Evolutionary conservation across 2,888 invertebrate species (phyloP), one percentile per base, ranked within the genome.

Genomic region (Lordiphosa andalusiaca): DNA sequence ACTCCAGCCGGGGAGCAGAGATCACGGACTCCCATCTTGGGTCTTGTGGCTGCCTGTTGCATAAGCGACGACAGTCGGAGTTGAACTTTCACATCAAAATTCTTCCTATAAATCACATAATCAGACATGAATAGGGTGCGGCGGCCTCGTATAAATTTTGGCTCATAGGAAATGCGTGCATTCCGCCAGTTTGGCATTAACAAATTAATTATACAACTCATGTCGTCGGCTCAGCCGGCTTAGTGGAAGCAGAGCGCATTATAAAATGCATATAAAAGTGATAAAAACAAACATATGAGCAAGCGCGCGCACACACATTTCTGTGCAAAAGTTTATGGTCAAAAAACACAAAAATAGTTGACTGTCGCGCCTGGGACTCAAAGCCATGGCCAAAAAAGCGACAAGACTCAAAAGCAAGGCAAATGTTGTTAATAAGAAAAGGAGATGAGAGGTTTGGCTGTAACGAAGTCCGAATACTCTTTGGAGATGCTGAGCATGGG

Each of bases 61-160:
- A 73, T 67, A 76, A 76, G 35, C 39, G 16, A 35, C 47, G 36
- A 7, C 65, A 39, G 40, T 40, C 25, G 25, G 3, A 30, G 30
- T 65, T 69, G 76, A 75, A 76, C 78, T 76, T 75, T 78, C 76
- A 75, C 75, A 77, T 63, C 57, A 51, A 51, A 55, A 69, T 73
- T 77, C 69, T 77, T 76, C 75, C 78, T 73, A 75, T 66, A 73
- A 76, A 71, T 78, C 75, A 73, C 53, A 69, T 69, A 63, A 76
- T 59, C 65, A 37, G 39, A 39, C 47, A 42, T 53, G 52, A 33
- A 13, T 38, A 47, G 67, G 66, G 51, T 55, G 53, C 39, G 25
- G 38, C 36, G 4, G 47, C 36, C 35, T 23, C n/a, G 16, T 10
- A 30, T 30, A 10, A 30, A 30, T 30, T 2, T 12, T 16, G n/a